These are phyloP conservation scores for Dromaius novaehollandiae DNA, from an alignment of 2,113 vertebrate species.

Conservation along the genomic window DNA sequence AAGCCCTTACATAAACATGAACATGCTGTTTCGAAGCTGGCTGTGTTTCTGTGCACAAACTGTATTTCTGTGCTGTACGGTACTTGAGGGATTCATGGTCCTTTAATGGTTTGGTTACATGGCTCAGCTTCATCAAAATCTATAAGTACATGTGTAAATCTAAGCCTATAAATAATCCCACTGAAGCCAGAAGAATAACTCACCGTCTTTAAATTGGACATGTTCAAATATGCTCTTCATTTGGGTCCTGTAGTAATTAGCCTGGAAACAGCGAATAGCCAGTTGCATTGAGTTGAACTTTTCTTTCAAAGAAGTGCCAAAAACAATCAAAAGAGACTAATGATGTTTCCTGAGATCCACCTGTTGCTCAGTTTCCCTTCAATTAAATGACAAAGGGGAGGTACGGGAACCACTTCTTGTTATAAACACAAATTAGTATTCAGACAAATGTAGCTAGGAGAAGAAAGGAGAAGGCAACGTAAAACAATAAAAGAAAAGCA, in stretches of 20 bases:
- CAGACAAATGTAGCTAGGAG: not conserved
- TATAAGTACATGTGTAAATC: not conserved
- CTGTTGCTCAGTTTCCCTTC: conserved; percentile 65
- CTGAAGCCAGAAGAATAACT: not conserved
- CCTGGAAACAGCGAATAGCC: not conserved
- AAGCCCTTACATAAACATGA: conserved; percentile 42
- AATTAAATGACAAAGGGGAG: conserved; percentile 56
- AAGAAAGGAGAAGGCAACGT: not conserved
- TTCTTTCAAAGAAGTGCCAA: conserved; percentile 55
- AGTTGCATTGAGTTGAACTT: conserved; percentile 31
- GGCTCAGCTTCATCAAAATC: not conserved
- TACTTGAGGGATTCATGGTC: not conserved
- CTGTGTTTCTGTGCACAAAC: not conserved
- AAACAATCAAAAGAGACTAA: conserved; percentile 51
- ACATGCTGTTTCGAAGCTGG: not conserved
- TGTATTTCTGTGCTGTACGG: not conserved
- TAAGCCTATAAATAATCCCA: not conserved
- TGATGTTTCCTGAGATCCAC: conserved; percentile 65
- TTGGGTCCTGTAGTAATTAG: conserved; percentile 34
- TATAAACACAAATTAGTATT: conserved; percentile 62
- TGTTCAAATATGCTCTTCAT: not conserved
- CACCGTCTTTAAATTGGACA: not conserved
- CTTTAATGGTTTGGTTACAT: not conserved
- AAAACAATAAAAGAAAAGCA: conserved; percentile 44
- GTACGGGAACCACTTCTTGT: conserved; percentile 19